These are phyloP conservation scores for Carcharodon carcharias DNA, from an alignment of 2,797 vertebrate species.

Conservation along the genomic window DNA sequence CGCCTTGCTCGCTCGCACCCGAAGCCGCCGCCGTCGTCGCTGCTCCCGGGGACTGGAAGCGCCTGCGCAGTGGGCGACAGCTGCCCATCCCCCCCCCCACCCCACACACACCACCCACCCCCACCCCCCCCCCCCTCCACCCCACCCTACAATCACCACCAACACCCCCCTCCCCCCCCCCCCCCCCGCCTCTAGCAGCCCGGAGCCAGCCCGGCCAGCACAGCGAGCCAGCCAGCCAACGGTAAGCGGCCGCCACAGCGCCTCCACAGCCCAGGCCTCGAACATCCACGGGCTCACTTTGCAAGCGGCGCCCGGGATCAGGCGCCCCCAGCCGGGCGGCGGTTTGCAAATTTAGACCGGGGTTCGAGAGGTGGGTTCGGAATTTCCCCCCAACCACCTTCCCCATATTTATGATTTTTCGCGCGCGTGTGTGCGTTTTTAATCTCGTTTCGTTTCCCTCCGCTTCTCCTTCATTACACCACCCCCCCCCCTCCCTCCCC, in stretches of 20 bases:
- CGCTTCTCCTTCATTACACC: background rate
- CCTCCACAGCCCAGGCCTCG: slow-evolving; percentile 20
- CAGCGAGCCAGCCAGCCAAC: slow-evolving; percentile 36
- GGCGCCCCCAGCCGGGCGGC: slow-evolving; percentile 2
- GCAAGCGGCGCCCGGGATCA: background rate
- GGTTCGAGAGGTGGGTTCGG: slow-evolving; percentile 33
- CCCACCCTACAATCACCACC: background rate
- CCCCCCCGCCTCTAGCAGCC: slow-evolving; percentile 15
- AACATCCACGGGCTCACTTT: slow-evolving; percentile 6
- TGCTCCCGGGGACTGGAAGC: background rate
- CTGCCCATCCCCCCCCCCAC: background rate
- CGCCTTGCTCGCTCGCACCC: background rate
- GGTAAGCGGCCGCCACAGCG: slow-evolving; percentile 33
- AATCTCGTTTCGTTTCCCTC: background rate
- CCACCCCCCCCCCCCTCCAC: background rate
- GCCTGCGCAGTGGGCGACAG: background rate
- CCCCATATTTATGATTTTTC: background rate
- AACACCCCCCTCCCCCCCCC: background rate
- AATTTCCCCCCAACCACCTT: background rate
- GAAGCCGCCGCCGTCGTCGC: background rate
- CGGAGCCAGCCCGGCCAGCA: slow-evolving; percentile 34
- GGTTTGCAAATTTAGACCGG: slow-evolving; percentile 34
- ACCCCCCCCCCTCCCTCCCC: no score
- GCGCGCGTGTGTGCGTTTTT: no score
- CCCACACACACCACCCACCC: no score